A percentile compares a stretch with the other conserved stretches of the same genome.
phyloP scores from a whole-genome alignment of 2,888 invertebrate genomes.

The Frankliniella fusca region DNA sequence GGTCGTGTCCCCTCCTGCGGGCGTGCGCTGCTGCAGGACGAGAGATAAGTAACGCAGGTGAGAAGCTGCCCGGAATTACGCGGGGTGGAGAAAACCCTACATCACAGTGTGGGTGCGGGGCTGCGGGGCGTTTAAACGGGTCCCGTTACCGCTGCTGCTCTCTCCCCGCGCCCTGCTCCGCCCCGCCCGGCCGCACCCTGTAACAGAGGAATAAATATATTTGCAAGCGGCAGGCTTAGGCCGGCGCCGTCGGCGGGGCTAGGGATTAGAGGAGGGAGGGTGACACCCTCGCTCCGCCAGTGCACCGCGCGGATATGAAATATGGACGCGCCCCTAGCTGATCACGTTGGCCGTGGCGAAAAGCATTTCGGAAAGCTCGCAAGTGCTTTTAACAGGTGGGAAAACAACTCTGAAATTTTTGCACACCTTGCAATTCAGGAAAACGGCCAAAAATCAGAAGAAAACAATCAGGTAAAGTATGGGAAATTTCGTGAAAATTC shows the following conservation, averaged over 20 bases:
- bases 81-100: slow-evolving; percentile 5
- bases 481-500: too few species aligned
- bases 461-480: too few species aligned
- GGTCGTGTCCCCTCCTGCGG: not conserved
- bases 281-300: not conserved
- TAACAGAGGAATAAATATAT: not conserved
- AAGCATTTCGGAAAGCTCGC: too few species aligned
- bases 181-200: not conserved
- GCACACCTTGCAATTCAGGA: too few species aligned
- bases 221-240: not conserved
- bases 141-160: not conserved
- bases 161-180: not conserved
- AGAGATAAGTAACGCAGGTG: not conserved
- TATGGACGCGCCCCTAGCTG: not conserved
- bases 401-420: too few species aligned
- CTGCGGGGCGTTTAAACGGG: not conserved
- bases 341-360: too few species aligned
- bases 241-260: not conserved
- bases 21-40: too few species aligned
- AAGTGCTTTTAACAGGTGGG: too few species aligned
- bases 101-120: too few species aligned
- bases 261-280: not conserved
- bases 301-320: not conserved
- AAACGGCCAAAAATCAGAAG: too few species aligned
- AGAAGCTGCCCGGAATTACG: slow-evolving; percentile 6